These are phyloP conservation scores for Lasioglossum pauxillum DNA, from an alignment of 2,888 invertebrate genomes.

Conservation along the genomic window DNA sequence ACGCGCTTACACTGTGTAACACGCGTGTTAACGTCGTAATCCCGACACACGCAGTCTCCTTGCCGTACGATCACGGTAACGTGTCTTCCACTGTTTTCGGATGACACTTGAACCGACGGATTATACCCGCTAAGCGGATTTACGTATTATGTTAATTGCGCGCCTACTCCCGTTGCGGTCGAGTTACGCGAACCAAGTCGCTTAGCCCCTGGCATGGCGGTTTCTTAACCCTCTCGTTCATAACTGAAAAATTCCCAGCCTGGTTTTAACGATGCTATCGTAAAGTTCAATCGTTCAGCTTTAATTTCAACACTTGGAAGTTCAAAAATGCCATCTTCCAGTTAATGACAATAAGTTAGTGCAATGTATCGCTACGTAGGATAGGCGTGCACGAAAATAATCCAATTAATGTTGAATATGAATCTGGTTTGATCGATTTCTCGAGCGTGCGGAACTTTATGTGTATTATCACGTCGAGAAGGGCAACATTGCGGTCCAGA, in stretches of 20 bases:
- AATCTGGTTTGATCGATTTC: too few relatives aligned
- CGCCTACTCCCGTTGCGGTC: not conserved
- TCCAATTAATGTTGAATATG: not conserved
- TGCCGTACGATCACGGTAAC: constrained; percentile 3
- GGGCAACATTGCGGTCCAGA: too few relatives aligned
- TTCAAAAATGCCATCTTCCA: too few relatives aligned
- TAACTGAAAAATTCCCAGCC: not conserved
- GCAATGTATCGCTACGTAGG: too few relatives aligned
- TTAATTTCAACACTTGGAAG: not conserved
- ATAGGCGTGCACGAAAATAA: not conserved
- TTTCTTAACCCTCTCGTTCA: constrained; percentile 27
- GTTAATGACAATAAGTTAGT: too few relatives aligned
- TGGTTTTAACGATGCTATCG: not conserved
- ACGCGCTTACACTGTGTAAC: constrained; percentile 8
- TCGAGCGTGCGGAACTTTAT: too few relatives aligned
- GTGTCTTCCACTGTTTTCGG: constrained; percentile 30
- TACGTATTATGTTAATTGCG: constrained; percentile 46
- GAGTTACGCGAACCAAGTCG: constrained; percentile 28
- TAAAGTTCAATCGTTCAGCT: not conserved
- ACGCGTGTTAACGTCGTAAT: constrained; percentile 5
- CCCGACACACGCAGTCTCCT: constrained; percentile 5
- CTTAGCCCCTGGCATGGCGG: constrained; percentile 9
- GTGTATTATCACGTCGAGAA: not conserved
- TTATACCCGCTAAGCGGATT: constrained; percentile 42
- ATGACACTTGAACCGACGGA: constrained; percentile 22